Evolutionary conservation across 2,113 vertebrate genomes (phyloP).

Genomic region (Mustelus asterias): DNA sequence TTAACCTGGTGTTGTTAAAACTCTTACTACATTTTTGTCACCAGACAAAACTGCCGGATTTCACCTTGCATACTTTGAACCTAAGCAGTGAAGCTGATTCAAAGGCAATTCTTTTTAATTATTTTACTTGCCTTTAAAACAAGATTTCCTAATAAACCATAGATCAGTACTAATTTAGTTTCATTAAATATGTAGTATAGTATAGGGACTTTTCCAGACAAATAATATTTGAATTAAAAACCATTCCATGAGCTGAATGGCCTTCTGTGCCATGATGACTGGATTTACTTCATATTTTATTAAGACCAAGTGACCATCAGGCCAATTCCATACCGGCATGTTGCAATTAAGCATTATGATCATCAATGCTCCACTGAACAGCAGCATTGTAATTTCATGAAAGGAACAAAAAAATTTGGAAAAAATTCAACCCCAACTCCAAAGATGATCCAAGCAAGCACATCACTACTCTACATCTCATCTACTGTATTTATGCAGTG

Average conservation of each 20-base stretch:
- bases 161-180: not conserved
- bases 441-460: not conserved
- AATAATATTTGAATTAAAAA: not conserved
- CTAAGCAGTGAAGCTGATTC: not conserved
- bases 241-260: not conserved
- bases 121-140: not conserved
- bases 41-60: not conserved
- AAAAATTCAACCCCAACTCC: not conserved
- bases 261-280: not conserved
- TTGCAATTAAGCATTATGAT: not conserved
- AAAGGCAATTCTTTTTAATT: not conserved
- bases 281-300: not conserved
- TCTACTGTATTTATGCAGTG: not conserved
- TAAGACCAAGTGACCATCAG: not conserved
- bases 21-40: not conserved
- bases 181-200: not conserved
- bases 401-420: not conserved
- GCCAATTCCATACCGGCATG: not conserved
- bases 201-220: not conserved
- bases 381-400: not conserved
- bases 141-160: not conserved
- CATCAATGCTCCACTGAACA: not conserved
- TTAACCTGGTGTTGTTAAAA: no score
- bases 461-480: not conserved
- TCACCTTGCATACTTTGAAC: not conserved